A percentile compares a stretch with the other conserved stretches of the same genome.
Evolutionary conservation across 1,140 invertebrate genomes (phyloP).

Genomic region (Calosoma granatense): DNA sequence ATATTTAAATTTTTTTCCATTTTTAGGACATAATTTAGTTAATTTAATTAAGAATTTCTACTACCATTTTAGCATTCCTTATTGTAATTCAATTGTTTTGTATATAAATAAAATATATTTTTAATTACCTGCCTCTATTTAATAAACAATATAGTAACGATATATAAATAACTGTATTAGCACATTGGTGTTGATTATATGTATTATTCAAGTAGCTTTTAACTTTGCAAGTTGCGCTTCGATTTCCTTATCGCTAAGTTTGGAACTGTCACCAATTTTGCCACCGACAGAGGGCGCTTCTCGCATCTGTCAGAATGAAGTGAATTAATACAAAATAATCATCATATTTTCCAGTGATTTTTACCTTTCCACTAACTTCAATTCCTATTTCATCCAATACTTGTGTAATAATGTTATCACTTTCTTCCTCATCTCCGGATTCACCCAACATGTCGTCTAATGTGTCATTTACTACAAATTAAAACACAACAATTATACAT

Average conservation of each 20-base stretch:
- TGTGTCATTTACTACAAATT: constrained; percentile 72
- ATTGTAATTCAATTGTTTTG: too few species aligned
- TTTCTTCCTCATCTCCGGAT: constrained; percentile 83
- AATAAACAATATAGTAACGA: too few species aligned
- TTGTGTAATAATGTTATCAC: constrained; percentile 73
- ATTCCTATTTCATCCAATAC: constrained; percentile 94
- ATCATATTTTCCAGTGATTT: neutral
- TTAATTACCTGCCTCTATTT: too few species aligned
- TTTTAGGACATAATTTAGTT: too few species aligned
- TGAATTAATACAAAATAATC: constrained; percentile 9
- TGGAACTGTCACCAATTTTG: constrained; percentile 46
- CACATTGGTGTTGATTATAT: too few species aligned
- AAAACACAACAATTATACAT: constrained; percentile 19
- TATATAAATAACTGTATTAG: too few species aligned
- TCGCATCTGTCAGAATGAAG: constrained; percentile 38
- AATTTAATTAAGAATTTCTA: too few species aligned
- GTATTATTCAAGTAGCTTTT: constrained; percentile 40
- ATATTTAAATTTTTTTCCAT: too few species aligned
- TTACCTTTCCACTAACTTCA: constrained; percentile 80
- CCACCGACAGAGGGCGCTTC: constrained; percentile 52
- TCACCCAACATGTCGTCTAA: constrained; percentile 82
- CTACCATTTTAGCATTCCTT: too few species aligned
- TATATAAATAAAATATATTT: too few species aligned
- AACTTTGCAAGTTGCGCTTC: constrained; percentile 67
- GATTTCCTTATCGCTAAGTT: constrained; percentile 57